A percentile compares a stretch with the other conserved stretches of the same genome.
phyloP scores from a whole-genome alignment of 2,888 invertebrate genomes.

The Neelides folsomi region DNA sequence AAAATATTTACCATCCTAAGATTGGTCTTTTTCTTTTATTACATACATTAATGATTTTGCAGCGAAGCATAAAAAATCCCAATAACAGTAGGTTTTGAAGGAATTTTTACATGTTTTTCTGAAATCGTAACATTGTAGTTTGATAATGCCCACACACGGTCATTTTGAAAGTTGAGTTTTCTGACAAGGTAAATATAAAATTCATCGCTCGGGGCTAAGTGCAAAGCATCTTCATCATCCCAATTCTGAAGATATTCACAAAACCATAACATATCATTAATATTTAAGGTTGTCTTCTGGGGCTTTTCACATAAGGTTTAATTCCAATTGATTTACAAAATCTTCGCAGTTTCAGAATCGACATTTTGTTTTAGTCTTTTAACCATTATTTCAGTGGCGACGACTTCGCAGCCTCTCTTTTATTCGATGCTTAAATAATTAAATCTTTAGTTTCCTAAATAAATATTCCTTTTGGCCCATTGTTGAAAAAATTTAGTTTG shows the following conservation, averaged over 20 bases:
- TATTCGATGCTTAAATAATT: background rate
- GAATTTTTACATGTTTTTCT: background rate
- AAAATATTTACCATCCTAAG: constrained; percentile 4
- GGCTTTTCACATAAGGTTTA: background rate
- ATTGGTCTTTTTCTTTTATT: background rate
- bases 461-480: background rate
- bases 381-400: background rate
- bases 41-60: background rate
- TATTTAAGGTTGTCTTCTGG: background rate
- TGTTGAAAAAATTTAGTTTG: background rate
- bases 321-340: background rate
- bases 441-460: background rate
- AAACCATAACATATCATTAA: constrained; percentile 1
- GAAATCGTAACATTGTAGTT: background rate
- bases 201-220: background rate
- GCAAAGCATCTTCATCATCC: background rate
- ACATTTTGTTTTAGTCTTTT: background rate
- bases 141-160: background rate
- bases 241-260: background rate
- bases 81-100: background rate
- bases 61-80: constrained; percentile 6
- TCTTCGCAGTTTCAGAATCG: background rate
- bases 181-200: constrained; percentile 1
- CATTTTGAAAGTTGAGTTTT: background rate
- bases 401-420: background rate